Evolutionary conservation across 2,888 invertebrate genomes (phyloP), one percentile per base, ranked within the genome.

Genomic region (Mythimna albipuncta): DNA sequence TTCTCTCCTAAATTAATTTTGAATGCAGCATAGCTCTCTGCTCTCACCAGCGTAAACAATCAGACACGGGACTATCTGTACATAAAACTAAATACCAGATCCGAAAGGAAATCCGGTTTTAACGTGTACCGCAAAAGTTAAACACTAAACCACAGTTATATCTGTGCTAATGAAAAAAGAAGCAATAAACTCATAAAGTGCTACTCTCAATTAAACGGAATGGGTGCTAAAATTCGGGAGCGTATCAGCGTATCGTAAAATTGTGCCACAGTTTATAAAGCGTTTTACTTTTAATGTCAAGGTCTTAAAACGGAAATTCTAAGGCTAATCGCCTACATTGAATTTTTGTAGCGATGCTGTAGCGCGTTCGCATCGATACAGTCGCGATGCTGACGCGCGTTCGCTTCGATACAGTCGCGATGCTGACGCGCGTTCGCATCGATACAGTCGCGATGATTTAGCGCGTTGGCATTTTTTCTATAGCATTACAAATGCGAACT

Each of bases 221-320:
- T 72, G 6, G 79, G n/a, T 59, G 21, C 59, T 74, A 59, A 79
- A 79, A 59, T 54, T 72, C 13, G 73, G 26, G 52, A 52, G 35
- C 32, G 32, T 6, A 26, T 52, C 79, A 52, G 35, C 38, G 32
- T 6, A 26, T 52, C 79, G 41, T 79, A 11, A 52, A 73, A 72
- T 13, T 38, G 35, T 59, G 9, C 44, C n/a, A n/a, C 35, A 1
- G 59, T 38, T 59, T 26, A 26, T 38, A 52, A 19, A 5, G 16
- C 50, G 38, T 52, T 73, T 69, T 41, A 21, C 9, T 47, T 32
- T n/a, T 44, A 54, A 72, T 79, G 54, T 72, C 74, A 74, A 79
- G 74, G 74, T 47, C 72, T 44, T 35, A 13, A 19, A 52, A 19
- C 38, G 71, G 41, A 21, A 78, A 58, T 35, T 52, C 19, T 5